These are phyloP conservation scores for Sciaenops ocellatus DNA, from an alignment of 2,797 vertebrate genomes.

Conservation along the genomic window DNA sequence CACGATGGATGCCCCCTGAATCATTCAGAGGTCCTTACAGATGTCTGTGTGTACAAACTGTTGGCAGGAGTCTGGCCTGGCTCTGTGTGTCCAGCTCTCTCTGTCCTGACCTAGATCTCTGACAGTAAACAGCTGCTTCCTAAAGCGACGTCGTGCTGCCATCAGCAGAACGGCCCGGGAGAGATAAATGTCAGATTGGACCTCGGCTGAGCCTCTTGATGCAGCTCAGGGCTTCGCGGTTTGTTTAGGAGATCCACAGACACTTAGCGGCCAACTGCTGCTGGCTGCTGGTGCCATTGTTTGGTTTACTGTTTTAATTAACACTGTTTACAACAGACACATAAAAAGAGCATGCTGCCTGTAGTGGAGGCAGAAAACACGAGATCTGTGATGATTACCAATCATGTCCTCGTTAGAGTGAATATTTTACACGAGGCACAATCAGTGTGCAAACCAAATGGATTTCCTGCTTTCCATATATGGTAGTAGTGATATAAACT, in stretches of 20 bases:
- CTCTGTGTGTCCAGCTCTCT: conserved; percentile 43
- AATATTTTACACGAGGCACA: background rate
- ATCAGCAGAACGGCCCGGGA: conserved; percentile 84
- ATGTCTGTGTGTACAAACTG: conserved; percentile 32
- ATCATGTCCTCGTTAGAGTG: background rate
- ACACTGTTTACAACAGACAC: conserved; percentile 12
- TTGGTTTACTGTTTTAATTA: conserved; percentile 38
- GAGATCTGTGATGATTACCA: background rate
- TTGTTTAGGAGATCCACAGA: conserved; percentile 80
- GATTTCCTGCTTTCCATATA: background rate
- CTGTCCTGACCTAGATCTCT: conserved; percentile 91
- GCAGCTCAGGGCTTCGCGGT: conserved; percentile 77
- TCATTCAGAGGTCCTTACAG: background rate
- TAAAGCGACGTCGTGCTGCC: conserved; percentile 81
- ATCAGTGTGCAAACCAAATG: too few species aligned
- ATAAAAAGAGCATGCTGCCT: background rate
- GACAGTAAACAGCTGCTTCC: conserved; percentile 89
- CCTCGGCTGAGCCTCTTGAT: conserved; percentile 82
- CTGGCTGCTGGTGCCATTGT: background rate
- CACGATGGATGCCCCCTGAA: too few species aligned
- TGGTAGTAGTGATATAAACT: background rate
- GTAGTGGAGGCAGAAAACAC: background rate
- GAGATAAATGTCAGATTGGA: conserved; percentile 91
- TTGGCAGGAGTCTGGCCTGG: conserved; percentile 22
- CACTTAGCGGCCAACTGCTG: conserved; percentile 68